Evolutionary conservation across 2,888 invertebrate species (phyloP), one percentile per base, ranked within the genome.

Genomic region (Barypeithes pellucidus): DNA sequence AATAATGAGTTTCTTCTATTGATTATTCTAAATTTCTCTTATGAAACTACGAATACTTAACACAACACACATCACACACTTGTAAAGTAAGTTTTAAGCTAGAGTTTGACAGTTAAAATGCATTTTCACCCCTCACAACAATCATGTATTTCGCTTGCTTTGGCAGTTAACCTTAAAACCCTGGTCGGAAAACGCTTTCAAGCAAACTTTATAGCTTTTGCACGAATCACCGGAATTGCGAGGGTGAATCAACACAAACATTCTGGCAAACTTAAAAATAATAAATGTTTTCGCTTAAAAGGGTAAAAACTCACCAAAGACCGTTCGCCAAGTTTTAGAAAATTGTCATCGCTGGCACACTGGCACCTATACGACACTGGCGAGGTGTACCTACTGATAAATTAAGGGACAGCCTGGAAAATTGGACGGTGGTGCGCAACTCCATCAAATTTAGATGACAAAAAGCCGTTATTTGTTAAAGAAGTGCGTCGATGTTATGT

Each of bases 331-430:
- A 83, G 80, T 85, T 83, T 85, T 84, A 86, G 80, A 85, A 83
- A 85, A 84, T 83, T 82, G 83, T 84, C 85, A 85, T 85, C 81
- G 83, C 83, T 75, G 83, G 76, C 75, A 73, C 72, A 76, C 76
- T 73, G 85, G 85, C 85, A 86, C 85, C 85, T 84, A 84, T 79
- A 85, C 86, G 83, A 85, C 84, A 85, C 86, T 83, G 85, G 83
- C 84, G 85, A 85, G 85, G 84, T 84, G 84, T 85, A 85, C 85
- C 86, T 86, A 86, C 86, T 86, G 85, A 85, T 86, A 85, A 78
- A 86, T 84, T 84, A 84, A 83, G 83, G 83, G 84, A 81, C 79
- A 83, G 83, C 83, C 81, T 82, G 81, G 82, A 82, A 83, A 73
- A 80, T 81, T 80, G 80, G 82, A 80, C 80, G 82, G 79, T 83